Evolutionary conservation across 2,113 vertebrate genomes (phyloP).

Genomic region (Phoenicopterus ruber): DNA sequence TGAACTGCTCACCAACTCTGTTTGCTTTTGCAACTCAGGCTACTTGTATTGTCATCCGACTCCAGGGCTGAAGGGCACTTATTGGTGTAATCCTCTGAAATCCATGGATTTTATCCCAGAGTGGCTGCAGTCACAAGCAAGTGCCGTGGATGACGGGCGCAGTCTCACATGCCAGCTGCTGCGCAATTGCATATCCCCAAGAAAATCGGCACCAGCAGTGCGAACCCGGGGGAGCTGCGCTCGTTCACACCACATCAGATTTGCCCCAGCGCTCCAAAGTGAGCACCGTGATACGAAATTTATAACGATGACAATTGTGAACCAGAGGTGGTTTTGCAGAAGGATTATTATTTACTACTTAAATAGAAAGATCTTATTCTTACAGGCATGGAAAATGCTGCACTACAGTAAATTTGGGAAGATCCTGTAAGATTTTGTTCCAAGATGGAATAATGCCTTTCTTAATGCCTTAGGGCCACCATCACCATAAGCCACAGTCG

Average conservation of each 20-base stretch:
- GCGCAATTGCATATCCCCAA: accelerated
- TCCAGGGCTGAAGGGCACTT: neutral
- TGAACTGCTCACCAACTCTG: neutral
- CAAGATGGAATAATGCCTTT: neutral
- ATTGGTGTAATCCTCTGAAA: neutral
- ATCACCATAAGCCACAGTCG: neutral
- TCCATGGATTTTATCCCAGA: neutral
- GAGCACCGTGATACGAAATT: neutral
- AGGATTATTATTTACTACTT: neutral
- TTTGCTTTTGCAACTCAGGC: neutral
- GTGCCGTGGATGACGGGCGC: neutral
- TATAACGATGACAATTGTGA: neutral
- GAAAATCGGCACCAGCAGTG: neutral
- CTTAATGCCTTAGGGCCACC: neutral
- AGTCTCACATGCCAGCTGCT: neutral
- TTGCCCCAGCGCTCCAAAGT: neutral
- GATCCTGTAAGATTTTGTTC: neutral
- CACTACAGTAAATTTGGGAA: neutral
- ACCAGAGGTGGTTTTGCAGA: neutral
- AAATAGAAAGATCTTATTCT: neutral
- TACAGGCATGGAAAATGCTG: neutral
- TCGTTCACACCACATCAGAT: neutral
- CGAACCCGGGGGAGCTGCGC: accelerated
- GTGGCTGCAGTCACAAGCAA: neutral
- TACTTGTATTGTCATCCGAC: neutral